Percentiles rank a stretch among this genome's conserved stretches.
Conservation (phyloP, 2,113 vertebrate species). For the Chlorodrepanis virens region DNA sequence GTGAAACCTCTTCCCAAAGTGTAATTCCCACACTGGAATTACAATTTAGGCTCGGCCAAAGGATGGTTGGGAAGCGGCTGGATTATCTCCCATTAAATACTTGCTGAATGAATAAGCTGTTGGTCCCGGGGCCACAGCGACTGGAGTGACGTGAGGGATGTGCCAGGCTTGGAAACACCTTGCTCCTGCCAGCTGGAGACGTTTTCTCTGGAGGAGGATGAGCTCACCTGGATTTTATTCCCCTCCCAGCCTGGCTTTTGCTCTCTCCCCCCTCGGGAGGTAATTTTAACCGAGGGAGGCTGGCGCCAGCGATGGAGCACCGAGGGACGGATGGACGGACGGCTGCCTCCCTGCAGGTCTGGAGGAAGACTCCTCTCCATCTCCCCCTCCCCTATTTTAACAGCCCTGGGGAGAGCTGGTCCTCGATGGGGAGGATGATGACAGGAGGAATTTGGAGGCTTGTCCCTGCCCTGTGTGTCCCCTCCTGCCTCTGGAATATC, state of each 20-base stretch:
- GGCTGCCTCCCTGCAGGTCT: not conserved
- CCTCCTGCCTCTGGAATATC: not conserved
- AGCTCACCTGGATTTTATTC: slow-evolving; percentile 49
- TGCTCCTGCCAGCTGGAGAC: not conserved
- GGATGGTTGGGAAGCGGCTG: not conserved
- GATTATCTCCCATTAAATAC: not conserved
- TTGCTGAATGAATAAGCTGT: not conserved
- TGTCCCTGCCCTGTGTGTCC: not conserved
- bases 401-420: not conserved
- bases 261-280: not conserved
- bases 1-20: not conserved
- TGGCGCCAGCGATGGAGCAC: not conserved
- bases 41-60: not conserved
- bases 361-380: not conserved
- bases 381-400: not conserved
- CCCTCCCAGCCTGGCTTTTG: slow-evolving; percentile 22
- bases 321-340: not conserved
- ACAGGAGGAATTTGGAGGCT: not conserved
- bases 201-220: not conserved
- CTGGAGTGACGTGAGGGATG: slow-evolving; percentile 42
- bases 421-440: not conserved
- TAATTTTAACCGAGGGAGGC: not conserved
- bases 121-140: not conserved
- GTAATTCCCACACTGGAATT: not conserved
- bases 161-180: not conserved